These are phyloP conservation scores for Periplaneta americana DNA, from an alignment of 1,140 invertebrate species.

Conservation along the genomic window DNA sequence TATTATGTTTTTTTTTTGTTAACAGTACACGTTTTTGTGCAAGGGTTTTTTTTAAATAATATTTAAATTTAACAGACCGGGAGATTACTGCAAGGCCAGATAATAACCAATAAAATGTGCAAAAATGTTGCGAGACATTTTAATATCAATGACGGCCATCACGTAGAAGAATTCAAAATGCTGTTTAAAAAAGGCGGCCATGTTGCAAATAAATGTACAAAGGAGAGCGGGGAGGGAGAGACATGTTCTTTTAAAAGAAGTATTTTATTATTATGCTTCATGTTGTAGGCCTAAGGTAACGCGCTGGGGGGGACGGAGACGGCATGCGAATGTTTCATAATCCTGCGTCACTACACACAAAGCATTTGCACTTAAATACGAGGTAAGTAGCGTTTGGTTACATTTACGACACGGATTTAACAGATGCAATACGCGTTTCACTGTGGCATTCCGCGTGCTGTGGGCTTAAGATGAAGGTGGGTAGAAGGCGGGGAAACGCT, in stretches of 20 bases:
- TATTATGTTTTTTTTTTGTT: no score
- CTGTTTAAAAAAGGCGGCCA: background rate
- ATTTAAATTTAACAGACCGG: background rate
- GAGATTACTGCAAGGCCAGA: background rate
- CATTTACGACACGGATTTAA: background rate
- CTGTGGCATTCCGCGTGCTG: background rate
- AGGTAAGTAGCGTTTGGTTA: background rate
- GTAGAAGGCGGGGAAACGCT: background rate
- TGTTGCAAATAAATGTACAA: background rate
- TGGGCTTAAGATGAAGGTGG: background rate
- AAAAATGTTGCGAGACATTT: background rate
- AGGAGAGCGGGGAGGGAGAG: no score
- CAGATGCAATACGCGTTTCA: no score
- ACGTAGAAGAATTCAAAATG: background rate
- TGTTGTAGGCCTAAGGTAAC: background rate
- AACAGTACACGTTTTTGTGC: background rate
- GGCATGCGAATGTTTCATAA: background rate
- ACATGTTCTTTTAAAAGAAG: background rate
- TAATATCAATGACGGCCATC: background rate
- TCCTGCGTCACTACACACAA: background rate
- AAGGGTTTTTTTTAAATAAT: background rate
- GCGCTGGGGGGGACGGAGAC: no score
- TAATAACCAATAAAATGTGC: background rate
- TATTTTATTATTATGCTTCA: background rate
- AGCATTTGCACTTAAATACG: background rate